Base-by-base conservation (phyloP, 1,140 invertebrate genomes). In the Oedothorax gibbosus region DNA sequence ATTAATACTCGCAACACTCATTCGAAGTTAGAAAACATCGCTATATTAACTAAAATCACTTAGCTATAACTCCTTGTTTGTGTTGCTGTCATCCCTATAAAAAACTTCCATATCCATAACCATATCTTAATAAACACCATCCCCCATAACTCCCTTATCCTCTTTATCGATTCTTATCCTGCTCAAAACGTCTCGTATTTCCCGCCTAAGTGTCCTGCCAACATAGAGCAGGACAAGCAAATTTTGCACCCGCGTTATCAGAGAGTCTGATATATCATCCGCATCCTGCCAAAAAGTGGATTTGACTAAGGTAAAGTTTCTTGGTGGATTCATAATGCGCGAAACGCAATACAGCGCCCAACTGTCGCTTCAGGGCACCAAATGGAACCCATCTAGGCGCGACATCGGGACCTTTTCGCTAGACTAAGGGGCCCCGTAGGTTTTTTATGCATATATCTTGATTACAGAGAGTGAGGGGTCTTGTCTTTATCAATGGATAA, bases 281-380 rank as follows among this genome's bases (percentile, higher is more conserved):
- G 60, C 78, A 71, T 81, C 78, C 78, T 81, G 78, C 54, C 78
- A 81, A 68, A 81, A 81, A 81, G 78, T 81, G 54, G 66, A 62
- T 81, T 81, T 81, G 78, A 60, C 54, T 56, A 81, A 71, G 78
- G 78, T 81, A 71, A 71, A 71, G 56, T 81, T 71, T 71, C 78
- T 57, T 1, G n/a, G 12, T 20, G 75, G 49, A 65, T 50, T 64
- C 72, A 60, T 79, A 35, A 53, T 15, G 9, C 15, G 75, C 51
- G 62, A 14, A 65, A 66, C 60, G 49, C n/a, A 65, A 78, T 78
- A 35, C 35, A 80, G 77, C 65, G 78, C 49, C 78, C 21, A 15
- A 5, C 18, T 68, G 78, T 81, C 78, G 78, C 78, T 68, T 5
- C 20, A 11, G 68, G 77, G 53, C 35, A 7, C 10, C 14, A 71